A percentile compares a stretch with the other conserved stretches of the same genome.
Evolutionary conservation across 2,113 vertebrate genomes (phyloP).

Genomic region (Phyllostomus hastatus): DNA sequence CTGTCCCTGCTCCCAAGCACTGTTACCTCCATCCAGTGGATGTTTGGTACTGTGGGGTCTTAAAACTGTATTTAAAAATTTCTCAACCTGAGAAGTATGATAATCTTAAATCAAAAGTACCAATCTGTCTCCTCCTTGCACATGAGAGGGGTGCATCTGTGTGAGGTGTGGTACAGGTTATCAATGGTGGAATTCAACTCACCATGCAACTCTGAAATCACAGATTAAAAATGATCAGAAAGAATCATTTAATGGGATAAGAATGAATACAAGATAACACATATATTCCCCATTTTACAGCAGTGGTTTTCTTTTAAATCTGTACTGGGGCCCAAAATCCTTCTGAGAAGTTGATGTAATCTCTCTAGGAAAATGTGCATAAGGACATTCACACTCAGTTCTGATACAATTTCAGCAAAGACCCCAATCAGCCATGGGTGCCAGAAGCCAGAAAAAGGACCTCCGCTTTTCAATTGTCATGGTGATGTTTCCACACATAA

Average conservation of each 20-base stretch:
- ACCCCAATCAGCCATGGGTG: neutral
- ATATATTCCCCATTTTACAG: neutral
- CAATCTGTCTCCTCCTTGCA: neutral
- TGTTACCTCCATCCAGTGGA: neutral
- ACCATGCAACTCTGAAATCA: neutral
- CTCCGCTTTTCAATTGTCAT: neutral
- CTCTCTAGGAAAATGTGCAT: neutral
- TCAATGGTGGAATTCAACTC: neutral
- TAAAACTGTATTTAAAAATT: neutral
- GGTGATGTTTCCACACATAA: neutral
- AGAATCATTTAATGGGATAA: neutral
- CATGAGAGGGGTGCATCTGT: neutral
- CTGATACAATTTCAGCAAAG: neutral
- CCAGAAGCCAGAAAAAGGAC: neutral
- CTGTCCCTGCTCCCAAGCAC: neutral
- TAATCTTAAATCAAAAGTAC: neutral
- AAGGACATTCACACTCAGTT: neutral
- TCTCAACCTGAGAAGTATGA: neutral
- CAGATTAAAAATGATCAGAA: neutral
- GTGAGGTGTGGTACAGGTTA: neutral
- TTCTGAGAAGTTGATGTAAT: neutral
- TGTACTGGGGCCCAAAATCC: neutral
- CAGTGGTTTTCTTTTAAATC: neutral
- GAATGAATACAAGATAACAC: neutral
- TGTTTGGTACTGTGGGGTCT: neutral